Evolutionary conservation across 1,140 invertebrate species (phyloP).

Genomic region (Popillia japonica): DNA sequence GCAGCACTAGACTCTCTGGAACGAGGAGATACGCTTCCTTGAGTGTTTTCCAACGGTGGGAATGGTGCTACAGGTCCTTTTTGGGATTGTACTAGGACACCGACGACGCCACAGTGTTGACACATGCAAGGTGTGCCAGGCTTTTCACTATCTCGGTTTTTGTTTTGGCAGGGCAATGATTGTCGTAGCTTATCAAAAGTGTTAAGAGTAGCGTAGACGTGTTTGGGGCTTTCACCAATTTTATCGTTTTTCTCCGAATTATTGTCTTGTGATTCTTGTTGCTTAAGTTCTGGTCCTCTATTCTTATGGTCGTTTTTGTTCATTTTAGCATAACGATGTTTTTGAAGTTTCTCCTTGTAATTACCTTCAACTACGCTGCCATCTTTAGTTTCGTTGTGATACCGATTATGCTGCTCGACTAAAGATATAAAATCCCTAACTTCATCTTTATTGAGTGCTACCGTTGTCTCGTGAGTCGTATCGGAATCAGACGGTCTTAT

Average conservation of each 20-base stretch:
- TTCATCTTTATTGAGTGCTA: constrained; percentile 39
- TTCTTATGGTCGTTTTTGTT: neutral
- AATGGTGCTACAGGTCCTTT: constrained; percentile 43
- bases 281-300: neutral
- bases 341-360: neutral
- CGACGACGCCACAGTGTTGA: constrained; percentile 49
- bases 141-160: constrained; percentile 35
- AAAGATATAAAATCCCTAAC: constrained; percentile 38
- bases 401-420: constrained; percentile 36
- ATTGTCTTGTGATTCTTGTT: neutral
- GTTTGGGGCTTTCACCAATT: constrained; percentile 28
- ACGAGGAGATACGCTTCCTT: constrained; percentile 9
- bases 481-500: constrained; percentile 40
- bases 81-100: constrained; percentile 47
- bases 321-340: neutral
- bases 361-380: neutral
- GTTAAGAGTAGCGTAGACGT: constrained; percentile 45
- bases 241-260: neutral
- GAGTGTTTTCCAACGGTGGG: constrained; percentile 36
- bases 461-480: constrained; percentile 35
- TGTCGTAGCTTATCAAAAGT: constrained; percentile 43
- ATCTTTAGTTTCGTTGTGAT: neutral
- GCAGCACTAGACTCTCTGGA: neutral
- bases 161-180: constrained; percentile 41
- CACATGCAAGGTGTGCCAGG: constrained; percentile 46